Evolutionary conservation across 2,888 invertebrate genomes (phyloP), one percentile per base, ranked within the genome.

Genomic region (Miltochrista miniata): DNA sequence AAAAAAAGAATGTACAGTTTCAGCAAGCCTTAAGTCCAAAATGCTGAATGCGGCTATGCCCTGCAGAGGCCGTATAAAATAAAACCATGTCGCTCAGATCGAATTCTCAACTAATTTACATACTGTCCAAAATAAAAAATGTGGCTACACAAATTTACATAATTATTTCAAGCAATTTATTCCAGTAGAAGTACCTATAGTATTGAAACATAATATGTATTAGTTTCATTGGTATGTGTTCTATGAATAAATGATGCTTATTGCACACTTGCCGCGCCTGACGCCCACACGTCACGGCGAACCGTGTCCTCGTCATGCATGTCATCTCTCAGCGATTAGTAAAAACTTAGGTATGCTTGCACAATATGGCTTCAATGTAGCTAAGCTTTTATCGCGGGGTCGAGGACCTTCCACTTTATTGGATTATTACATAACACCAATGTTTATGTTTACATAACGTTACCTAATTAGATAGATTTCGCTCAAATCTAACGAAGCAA

Each of bases 391-490:
- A 59, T 62, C 47, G 37, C 45, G 54, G 48, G 56, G 62, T 60
- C 63, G 57, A 63, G 52, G 58, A 63, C 58, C 57, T 63, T 51
- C 41, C 45, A 38, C 48, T 51, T 56, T 42, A 51, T 57, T 54
- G 59, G 48, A 63, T 56, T 48, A 54, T 69, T 69, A 57, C 48
- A 48, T 64, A 64, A 68, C 48, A 46, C 44, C 39, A 61, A 33
- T 62, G 48, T 64, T 62, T 61, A 61, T 62, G 48, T 64, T 62
- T 61, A 61, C 51, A 56, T 64, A 68, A 61, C 56, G 50, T 59
- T 57, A 61, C 63, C 61, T 69, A 69, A 69, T 67, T 65, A 65
- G 53, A 61, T 51, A 67, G 52, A 63, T 61, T 59, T 62, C 54
- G 52, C 51, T 57, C 52, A 53, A 36, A 51, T 35, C 45, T 53